Evolutionary conservation across 2,113 vertebrate species (phyloP).

Genomic region (Spheniscus mendiculus): DNA sequence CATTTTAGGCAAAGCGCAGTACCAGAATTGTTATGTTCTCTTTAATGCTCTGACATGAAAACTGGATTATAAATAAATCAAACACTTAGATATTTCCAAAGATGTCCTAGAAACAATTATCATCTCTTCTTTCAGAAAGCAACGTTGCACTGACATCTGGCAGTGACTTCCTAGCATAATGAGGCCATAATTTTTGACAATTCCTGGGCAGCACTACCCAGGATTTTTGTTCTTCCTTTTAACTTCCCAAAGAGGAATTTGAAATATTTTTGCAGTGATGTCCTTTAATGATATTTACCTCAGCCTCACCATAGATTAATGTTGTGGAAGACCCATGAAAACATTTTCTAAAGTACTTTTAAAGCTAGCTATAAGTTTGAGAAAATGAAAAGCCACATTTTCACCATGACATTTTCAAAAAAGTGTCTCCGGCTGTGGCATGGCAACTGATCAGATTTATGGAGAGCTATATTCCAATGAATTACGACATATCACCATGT

Average conservation of each 20-base stretch:
- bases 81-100: constrained; percentile 8
- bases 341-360: background rate
- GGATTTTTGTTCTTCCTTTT: background rate
- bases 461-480: background rate
- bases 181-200: background rate
- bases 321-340: background rate
- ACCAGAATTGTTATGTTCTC: background rate
- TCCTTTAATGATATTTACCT: background rate
- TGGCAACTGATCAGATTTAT: background rate
- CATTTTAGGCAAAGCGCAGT: background rate
- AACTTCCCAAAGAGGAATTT: background rate
- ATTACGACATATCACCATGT: background rate
- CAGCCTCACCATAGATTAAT: background rate
- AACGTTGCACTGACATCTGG: constrained; percentile 24
- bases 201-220: background rate
- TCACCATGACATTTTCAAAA: background rate
- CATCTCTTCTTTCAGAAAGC: constrained; percentile 7
- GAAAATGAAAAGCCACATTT: background rate
- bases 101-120: constrained; percentile 24
- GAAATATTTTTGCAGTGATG: background rate
- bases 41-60: background rate
- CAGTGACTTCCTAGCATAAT: constrained; percentile 20
- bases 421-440: background rate
- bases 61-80: constrained; percentile 40
- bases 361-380: background rate